Base-by-base conservation (phyloP, 2,888 invertebrate species). In the Drepana falcataria region DNA sequence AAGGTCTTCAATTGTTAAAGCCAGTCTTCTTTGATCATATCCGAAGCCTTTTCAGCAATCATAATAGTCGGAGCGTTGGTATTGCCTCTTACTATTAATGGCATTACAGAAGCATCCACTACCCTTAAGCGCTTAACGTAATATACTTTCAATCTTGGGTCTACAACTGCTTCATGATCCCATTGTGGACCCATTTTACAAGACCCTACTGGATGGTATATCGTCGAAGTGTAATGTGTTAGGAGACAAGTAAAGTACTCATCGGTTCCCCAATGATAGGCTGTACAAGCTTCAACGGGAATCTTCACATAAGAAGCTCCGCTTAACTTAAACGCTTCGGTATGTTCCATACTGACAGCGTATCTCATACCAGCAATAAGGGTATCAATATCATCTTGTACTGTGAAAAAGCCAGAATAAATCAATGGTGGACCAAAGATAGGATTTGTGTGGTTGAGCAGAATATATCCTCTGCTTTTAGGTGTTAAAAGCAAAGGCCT, bases 1-100 rank as follows among this genome's bases (percentile, higher is more conserved):
- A 40, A 40, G 6, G 4, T 40, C 7, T 6, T 3, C 2, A 40
- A 6, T 40, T 6, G 7, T 55, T 75, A 64, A 40, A 78, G 59
- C 85, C 87, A 86, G 58, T 88, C 86, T 70, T 94, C 92, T 73
- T 95, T 95, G 53, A 96, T 94, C 89, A 95, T 92, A 80, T 97
- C 96, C 1, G 95, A 92, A 0, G 93, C 95, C 66, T 96, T 96
- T 74, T 97, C 97, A 0, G 93, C 97, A 54, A 97, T 96, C 96
- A 97, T 97, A 9, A 97, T 94, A 0, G 94, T 93, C 0, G 96
- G 95, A 0, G 95, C 96, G 77, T 97, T 96, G 0, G 96, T 96
- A 78, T 97, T 97, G 3, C 95, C 96, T 70, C 92, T 80, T 0
- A 93, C 86, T 60, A 94, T 92, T 35, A 81, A 77, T 0, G 94